Evolutionary conservation across 1,140 invertebrate species (phyloP).

Genomic region (Dendrolimus punctatus): DNA sequence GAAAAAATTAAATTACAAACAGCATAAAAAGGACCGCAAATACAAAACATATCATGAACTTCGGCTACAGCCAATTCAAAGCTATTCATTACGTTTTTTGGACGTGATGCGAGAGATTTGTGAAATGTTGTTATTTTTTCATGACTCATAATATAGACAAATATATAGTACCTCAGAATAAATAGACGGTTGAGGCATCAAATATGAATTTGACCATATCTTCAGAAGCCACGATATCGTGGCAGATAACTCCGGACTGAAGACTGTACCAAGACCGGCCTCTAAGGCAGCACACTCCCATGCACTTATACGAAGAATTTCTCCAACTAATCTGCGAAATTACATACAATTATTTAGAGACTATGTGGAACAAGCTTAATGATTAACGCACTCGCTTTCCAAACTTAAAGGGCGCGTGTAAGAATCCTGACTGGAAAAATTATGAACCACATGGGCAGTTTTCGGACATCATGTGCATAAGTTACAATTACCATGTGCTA

Average conservation of each 20-base stretch:
- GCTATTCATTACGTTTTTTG: no score
- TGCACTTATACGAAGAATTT: slow-evolving; percentile 50
- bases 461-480: no score
- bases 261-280: slow-evolving; percentile 65
- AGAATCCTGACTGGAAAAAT: no score
- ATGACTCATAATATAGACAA: not conserved
- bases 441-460: no score
- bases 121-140: not conserved
- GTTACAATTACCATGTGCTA: no score
- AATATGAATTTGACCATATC: slow-evolving; percentile 83
- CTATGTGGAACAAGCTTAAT: no score
- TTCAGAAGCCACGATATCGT: slow-evolving; percentile 87
- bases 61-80: no score
- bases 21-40: no score
- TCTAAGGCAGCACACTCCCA: slow-evolving; percentile 64
- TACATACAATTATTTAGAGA: not conserved
- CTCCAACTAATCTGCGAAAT: slow-evolving; percentile 64
- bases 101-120: not conserved
- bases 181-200: slow-evolving; percentile 78
- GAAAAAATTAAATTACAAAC: no score
- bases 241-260: slow-evolving; percentile 87
- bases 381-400: no score
- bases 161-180: slow-evolving; percentile 75
- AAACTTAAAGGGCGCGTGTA: no score
- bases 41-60: no score